Base-by-base conservation (phyloP, 35 echinoderm and acorn worm species). In the Ophiothrix spiculata region DNA sequence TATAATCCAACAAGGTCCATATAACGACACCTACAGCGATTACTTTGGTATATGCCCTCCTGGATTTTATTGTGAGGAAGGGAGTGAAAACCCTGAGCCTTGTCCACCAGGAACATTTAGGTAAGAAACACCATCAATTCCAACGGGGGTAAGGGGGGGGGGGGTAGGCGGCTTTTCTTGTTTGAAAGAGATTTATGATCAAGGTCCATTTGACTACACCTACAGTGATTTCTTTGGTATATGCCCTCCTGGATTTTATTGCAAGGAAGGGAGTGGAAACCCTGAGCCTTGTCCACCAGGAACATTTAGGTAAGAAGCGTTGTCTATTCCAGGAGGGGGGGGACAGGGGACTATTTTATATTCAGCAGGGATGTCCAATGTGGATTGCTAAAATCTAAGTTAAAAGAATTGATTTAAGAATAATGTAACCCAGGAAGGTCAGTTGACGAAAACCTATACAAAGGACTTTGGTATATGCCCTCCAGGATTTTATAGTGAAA, bases 11-110 rank as follows among this genome's bases (percentile, higher is more conserved):
- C 36, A 81, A 4, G 95, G 95, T 28, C 95, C 95, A 0, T 98
- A 94, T 75, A 92, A 93, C 77, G 92, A 91, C 36, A 91, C 88
- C 21, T 88, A 86, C 90, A 98, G 89, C 31, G 41, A 56, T 12
- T 88, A 94, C 56, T 98, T 88, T 75, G 84, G 91, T 32, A 86
- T 98, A 15, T 98, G 95, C 39, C 95, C 95, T 0, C 15, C 28
- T 8, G 95, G 95, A 11, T 98, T 88, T 74, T 98, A 94, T 83
- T 98, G 95, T 49, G 80, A 81, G 8, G 91, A 94, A 42, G 95
- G 95, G 0, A 94, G 88, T 28, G 92, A 86, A 19, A 41, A 89
- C 36, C 91, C 95, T 0, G 83, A 75, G 0, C 91, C 92, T 0
- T 94, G 91, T 42, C 95, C 95, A 19, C 89, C 92, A 4, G 95